phyloP scores from a whole-genome alignment of 2,797 vertebrate species.

The Helostoma temminkii region DNA sequence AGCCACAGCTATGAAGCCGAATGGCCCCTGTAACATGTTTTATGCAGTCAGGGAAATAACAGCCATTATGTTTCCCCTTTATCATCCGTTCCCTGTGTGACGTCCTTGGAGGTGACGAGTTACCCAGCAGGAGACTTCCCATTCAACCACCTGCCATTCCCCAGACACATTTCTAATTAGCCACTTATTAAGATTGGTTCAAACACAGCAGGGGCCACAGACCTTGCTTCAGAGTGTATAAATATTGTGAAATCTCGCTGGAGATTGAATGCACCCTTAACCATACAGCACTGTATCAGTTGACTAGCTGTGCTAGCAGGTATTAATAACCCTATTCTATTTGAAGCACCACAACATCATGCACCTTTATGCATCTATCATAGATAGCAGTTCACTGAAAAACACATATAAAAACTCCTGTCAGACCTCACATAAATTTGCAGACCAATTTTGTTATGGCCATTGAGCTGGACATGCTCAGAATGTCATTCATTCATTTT shows the following conservation, averaged over 20 bases:
- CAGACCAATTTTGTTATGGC: constrained; percentile 29
- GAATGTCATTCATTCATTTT: no score
- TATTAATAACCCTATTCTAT: constrained; percentile 54
- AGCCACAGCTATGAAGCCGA: constrained; percentile 15
- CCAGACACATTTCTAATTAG: constrained; percentile 62
- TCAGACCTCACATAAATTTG: constrained; percentile 29
- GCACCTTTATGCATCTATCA: constrained; percentile 22
- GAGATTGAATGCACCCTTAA: constrained; percentile 65
- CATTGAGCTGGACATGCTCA: constrained; percentile 23
- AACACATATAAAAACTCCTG: constrained; percentile 29
- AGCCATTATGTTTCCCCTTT: constrained; percentile 35
- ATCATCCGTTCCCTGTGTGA: constrained; percentile 44
- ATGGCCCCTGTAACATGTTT: constrained; percentile 22
- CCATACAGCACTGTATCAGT: constrained; percentile 43
- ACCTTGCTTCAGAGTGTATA: constrained; percentile 62
- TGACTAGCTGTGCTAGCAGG: constrained; percentile 26
- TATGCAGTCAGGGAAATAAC: constrained; percentile 22
- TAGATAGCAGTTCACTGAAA: constrained; percentile 27
- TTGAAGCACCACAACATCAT: constrained; percentile 45
- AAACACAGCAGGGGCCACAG: constrained; percentile 45
- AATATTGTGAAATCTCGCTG: constrained; percentile 68
- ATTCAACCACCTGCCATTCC: constrained; percentile 45
- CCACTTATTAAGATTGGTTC: constrained; percentile 49
- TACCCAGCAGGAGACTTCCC: constrained; percentile 25
- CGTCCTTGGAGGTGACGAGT: constrained; percentile 36